Evolutionary conservation across 2,797 vertebrate species (phyloP).

Genomic region (Crenichthys baileyi): DNA sequence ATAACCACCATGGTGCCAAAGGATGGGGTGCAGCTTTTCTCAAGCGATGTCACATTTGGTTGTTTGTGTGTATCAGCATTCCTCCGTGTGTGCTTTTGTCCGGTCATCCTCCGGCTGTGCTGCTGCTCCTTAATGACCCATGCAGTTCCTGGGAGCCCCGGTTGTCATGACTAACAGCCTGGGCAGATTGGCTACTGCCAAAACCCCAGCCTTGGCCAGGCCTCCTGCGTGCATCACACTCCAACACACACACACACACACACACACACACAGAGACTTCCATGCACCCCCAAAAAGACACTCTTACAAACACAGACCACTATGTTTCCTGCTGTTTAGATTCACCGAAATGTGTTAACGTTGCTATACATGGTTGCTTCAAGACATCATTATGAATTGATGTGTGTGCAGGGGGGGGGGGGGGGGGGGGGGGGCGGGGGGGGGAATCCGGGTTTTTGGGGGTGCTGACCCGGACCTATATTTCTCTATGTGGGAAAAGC

Average conservation of each 20-base stretch:
- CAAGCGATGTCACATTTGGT: slow-evolving; percentile 42
- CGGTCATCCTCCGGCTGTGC: slow-evolving; percentile 55
- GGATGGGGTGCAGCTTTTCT: slow-evolving; percentile 18
- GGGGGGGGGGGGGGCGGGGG: too few species aligned
- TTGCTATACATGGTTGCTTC: slow-evolving; percentile 61
- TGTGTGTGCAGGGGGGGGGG: slow-evolving; percentile 63
- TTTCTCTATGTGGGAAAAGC: slow-evolving; percentile 23
- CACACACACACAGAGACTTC: slow-evolving; percentile 18
- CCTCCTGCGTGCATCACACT: slow-evolving; percentile 24
- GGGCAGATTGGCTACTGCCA: slow-evolving; percentile 64
- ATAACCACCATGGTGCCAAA: slow-evolving; percentile 31
- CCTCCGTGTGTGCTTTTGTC: slow-evolving; percentile 25
- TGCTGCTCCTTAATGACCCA: slow-evolving; percentile 73
- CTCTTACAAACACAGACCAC: slow-evolving; percentile 23
- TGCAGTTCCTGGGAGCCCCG: slow-evolving; percentile 63
- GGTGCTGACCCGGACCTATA: slow-evolving; percentile 36
- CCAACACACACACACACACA: slow-evolving; percentile 30
- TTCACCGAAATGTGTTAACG: slow-evolving; percentile 65
- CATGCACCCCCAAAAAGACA: neutral
- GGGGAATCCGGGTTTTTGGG: too few species aligned
- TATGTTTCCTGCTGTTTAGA: slow-evolving; percentile 52
- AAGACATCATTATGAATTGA: slow-evolving; percentile 68
- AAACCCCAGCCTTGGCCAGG: slow-evolving; percentile 45
- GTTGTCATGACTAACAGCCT: slow-evolving; percentile 75
- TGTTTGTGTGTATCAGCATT: slow-evolving; percentile 42